Conservation (phyloP, 2,797 vertebrate genomes). For the Crotalus adamanteus region DNA sequence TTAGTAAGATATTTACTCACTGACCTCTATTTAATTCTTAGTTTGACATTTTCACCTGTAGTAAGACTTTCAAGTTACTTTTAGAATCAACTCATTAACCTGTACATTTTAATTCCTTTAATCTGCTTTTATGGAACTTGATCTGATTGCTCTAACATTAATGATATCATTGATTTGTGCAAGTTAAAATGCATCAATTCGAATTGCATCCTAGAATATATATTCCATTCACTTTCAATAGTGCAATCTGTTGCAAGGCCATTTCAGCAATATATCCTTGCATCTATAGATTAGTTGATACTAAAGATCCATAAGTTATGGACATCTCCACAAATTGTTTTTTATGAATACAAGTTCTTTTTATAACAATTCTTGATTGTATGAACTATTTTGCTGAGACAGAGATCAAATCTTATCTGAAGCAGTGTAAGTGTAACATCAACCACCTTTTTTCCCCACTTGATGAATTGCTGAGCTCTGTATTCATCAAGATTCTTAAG, state of each 20-base stretch:
- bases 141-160: constrained; percentile 20
- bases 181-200: constrained; percentile 17
- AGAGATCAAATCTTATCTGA: not conserved
- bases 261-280: constrained; percentile 6
- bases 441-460: not conserved
- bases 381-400: not conserved
- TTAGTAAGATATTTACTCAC: constrained; percentile 56
- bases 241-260: constrained; percentile 3
- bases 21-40: constrained; percentile 55
- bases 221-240: not conserved
- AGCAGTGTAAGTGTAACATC: not conserved
- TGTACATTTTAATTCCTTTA: constrained; percentile 18
- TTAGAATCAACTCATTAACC: constrained; percentile 57
- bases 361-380: not conserved
- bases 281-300: not conserved
- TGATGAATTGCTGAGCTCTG: not conserved
- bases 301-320: not conserved
- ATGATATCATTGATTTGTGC: constrained; percentile 5
- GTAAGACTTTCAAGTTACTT: constrained; percentile 51
- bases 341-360: not conserved
- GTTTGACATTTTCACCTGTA: constrained; percentile 49
- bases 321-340: not conserved
- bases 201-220: not conserved
- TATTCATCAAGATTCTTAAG: not conserved
- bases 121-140: constrained; percentile 46